Evolutionary conservation across 2,797 vertebrate genomes (phyloP), one percentile per base, ranked within the genome.

Genomic region (Delichon dasypus): DNA sequence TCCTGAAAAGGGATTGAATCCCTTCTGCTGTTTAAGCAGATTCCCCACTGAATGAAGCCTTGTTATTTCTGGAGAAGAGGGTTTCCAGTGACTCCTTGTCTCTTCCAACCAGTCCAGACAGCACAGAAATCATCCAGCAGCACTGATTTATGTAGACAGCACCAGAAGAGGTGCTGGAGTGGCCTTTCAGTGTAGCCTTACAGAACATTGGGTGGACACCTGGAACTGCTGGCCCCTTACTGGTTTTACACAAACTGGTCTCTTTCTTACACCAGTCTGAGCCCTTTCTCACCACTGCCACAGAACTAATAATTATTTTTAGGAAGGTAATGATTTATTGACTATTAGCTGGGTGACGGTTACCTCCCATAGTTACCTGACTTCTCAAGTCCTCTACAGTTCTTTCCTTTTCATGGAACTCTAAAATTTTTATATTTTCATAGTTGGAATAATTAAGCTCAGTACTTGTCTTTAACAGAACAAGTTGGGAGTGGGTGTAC

Each of bases 401-500:
- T 91, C 40, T 73, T 90, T 66, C 30, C 13, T 71, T 68, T 62
- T 64, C 27, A 14, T 53, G 53, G 67, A 64, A 77, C 83, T 77
- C 81, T n/a, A 15, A 48, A 66, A 91, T 75, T 20, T 50, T 89
- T 68, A 62, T 84, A 11, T 84, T 75, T 84, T 72, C 72, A 51
- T 48, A 50, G 16, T 42, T 88, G 47, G 57, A 85, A 61, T 80
- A 91, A 94, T 91, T 91, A 90, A 96, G 58, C 50, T 58, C 22
- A 57, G 47, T 84, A 25, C 81, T 92, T 80, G 62, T 57, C 79
- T 88, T 75, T 87, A 78, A 70, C 53, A 85, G 95, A 94, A 79
- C 50, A 90, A 93, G 74, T 61, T 96, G 68, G 58, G 48, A 91
- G 85, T 92, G 95, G 85, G 81, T 89, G 72, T 86, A 54, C 0